Evolutionary conservation across 2,888 invertebrate genomes (phyloP), one percentile per base, ranked within the genome.

Genomic region (Drosophila pegasa): DNA sequence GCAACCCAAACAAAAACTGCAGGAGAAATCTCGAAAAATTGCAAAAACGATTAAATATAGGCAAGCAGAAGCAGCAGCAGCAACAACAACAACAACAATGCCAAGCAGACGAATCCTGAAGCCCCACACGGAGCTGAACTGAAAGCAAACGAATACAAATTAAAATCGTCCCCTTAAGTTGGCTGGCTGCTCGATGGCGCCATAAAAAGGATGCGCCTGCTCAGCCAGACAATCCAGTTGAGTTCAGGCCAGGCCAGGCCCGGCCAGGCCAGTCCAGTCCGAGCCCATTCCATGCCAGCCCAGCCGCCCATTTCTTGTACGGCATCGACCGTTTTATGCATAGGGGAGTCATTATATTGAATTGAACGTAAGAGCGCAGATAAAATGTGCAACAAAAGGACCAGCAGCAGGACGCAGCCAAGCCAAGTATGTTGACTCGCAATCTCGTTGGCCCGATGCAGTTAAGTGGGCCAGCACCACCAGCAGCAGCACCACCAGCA

Each of bases 141-240:
- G 73, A 89, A 90, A 90, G 90, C 91, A 90, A 89, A 90, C 88
- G 91, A 85, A 90, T 85, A 89, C 91, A 90, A 90, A 90, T 90
- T 91, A 91, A 90, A 90, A 90, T 86, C 80, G 76, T 80, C 76
- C 79, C 85, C 86, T 87, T 75, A 78, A 81, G 77, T 81, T 76
- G 72, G 43, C 71, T 48, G 70, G 47, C 54, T 48, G 45, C 75
- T 69, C 78, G 57, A 60, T 80, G 81, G 68, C 80, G 75, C 70
- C 89, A 89, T 85, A 85, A 87, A 87, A 87, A 79, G 79, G 65
- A 76, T 76, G 63, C 47, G 66, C 67, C 62, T 40, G 62, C 66
- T 52, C 75, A 71, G 63, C 66, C 78, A 81, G 72, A 67, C 75
- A 59, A 67, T 70, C 64, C 78, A 82, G 51, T 68, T 38, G 62